A percentile compares a stretch with the other conserved stretches of the same genome.
Conservation (phyloP, 2,888 invertebrate genomes). For the Drosophila subsilvestris region DNA sequence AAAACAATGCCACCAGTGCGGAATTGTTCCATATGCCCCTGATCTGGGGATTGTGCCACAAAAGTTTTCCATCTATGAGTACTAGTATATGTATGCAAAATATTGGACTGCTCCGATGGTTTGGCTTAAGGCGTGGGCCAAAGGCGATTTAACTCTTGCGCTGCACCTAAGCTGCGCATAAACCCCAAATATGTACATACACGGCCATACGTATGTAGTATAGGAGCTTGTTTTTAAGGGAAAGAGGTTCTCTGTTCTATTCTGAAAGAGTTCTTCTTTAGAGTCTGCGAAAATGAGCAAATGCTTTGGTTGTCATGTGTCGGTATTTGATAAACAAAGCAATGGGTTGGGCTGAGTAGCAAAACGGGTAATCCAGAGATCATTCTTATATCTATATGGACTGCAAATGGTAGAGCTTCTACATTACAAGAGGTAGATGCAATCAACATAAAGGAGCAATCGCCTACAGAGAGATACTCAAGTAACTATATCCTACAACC, state of each 20-base stretch:
- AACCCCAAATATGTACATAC: constrained; percentile 64
- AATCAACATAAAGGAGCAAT: not conserved
- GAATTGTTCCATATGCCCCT: constrained; percentile 37
- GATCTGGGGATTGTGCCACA: constrained; percentile 43
- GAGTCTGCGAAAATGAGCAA: constrained; percentile 31
- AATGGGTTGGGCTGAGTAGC: not conserved
- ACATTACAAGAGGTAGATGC: not conserved
- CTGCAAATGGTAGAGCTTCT: not conserved
- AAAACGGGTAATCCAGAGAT: not conserved
- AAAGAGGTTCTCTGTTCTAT: not conserved
- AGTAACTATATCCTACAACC: too few relatives aligned
- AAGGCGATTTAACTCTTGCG: constrained; percentile 68
- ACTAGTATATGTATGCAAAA: too few relatives aligned
- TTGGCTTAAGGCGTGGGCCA: constrained; percentile 48
- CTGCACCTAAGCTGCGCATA: constrained; percentile 56
- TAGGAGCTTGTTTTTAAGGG: constrained; percentile 7
- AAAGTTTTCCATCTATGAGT: constrained; percentile 38
- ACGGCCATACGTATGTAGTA: constrained; percentile 1
- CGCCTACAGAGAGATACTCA: too few relatives aligned
- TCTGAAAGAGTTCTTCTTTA: not conserved
- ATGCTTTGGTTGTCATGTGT: not conserved
- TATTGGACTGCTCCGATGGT: constrained; percentile 53
- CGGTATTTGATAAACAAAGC: constrained; percentile 21
- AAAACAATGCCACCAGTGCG: constrained; percentile 57
- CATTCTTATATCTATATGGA: not conserved